Evolutionary conservation across 2,888 invertebrate species (phyloP), one percentile per base, ranked within the genome.

Genomic region (Lampropteryx suffumata): DNA sequence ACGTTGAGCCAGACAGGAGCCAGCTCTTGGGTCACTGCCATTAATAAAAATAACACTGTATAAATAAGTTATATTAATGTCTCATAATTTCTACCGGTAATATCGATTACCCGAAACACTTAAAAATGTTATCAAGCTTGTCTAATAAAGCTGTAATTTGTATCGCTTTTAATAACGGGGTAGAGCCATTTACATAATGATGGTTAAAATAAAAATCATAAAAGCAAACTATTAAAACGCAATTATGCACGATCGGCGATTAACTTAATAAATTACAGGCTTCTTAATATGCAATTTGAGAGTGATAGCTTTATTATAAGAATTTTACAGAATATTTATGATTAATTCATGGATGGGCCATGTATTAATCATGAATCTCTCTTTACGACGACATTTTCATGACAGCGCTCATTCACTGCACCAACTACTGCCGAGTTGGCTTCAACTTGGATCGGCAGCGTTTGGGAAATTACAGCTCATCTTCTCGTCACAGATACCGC

Each of bases 211-310:
- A 57, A 69, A 72, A 67, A 71, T 67, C 67, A 12, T 28, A 37
- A 70, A 70, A 64, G 73, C 77, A 32, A 32, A 44, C 37, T 51
- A 82, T 81, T 84, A 80, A 79, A 78, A 76, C 69, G 76, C 78
- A 74, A 81, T 82, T 79, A 75, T 71, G 71, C 74, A 73, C 74
- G 78, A 81, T 79, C 72, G 73, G 70, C 72, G 71, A 71, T 76
- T 82, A 78, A 74, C 69, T 76, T 69, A 69, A 68, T 76, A 70
- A 77, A 79, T 80, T 76, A 77, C 67, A 60, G 67, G 55, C 59
- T 67, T 70, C 64, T 62, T 60, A 57, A 58, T 60, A 51, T 66
- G 61, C 58, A 63, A 62, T 60, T 57, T 57, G 53, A 42, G 57
- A 57, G 51, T 69, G 72, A 77, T 75, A 65, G 64, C 69, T 69